Evolutionary conservation across 2,113 vertebrate genomes (phyloP), one percentile per base, ranked within the genome.

Genomic region (Anguilla japonica): DNA sequence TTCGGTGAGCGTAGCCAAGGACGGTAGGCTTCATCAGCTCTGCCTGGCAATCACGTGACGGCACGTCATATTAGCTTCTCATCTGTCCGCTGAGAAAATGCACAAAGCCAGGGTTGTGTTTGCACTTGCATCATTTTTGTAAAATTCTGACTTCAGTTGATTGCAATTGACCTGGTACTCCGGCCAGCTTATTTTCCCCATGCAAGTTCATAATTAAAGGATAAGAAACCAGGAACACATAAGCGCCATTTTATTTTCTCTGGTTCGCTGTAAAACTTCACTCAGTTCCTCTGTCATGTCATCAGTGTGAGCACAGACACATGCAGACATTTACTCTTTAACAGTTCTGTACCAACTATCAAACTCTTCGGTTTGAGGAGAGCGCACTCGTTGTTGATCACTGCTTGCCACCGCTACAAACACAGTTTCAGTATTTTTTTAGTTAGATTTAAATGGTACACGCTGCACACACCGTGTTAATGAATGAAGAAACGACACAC

Each of bases 381-480:
- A 80, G 40, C 1, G 41, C 5, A 41, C 40, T 41, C 16, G 15
- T 4, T 20, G 79, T 80, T 41, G 34, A 40, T 41, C 41, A 41
- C 41, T 80, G 79, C 20, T 41, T 80, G 39, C 20, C 41, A 20
- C 39, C 18, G 20, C 16, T 4, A 41, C 79, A 80, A 22, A 80
- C 29, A 41, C 16, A 41, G 40, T 75, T 75, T 75, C n/a, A 83
- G 53, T 93, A 79, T 92, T 93, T 82, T 90, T 87, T 92, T 92
- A 89, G 93, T 92, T 88, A 87, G 87, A 41, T 46, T 89, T 91
- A 84, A 89, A 90, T 9, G 2, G 57, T 84, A 16, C 85, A 85
- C 4, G 18, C 60, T 89, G 89, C 89, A 53, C 89, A 87, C 89
- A 89, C 87, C 83, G 0, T 71, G 90, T 93, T 91, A 93, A 93